Evolutionary conservation across 1,140 invertebrate genomes (phyloP).

Genomic region (Drosophila quadrilineata): DNA sequence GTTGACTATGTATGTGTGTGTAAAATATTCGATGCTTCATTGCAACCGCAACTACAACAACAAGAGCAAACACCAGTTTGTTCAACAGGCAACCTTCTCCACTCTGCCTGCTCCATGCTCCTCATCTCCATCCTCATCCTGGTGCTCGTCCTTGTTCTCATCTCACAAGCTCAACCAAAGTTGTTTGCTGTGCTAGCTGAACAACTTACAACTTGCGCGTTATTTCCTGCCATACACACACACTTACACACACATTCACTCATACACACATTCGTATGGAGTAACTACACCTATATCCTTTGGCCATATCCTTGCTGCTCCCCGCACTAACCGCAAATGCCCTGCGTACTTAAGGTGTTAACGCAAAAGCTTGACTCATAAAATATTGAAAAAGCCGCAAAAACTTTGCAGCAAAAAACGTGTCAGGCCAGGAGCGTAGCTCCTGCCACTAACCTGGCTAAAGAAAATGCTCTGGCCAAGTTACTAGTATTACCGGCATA

Average conservation of each 20-base stretch:
- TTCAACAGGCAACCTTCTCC: conserved; percentile 37
- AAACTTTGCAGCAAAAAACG: conserved; percentile 75
- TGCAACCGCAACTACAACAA: conserved; percentile 62
- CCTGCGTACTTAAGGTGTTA: conserved; percentile 78
- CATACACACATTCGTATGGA: not conserved
- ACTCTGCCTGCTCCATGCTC: conserved; percentile 18
- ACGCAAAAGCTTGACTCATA: conserved; percentile 80
- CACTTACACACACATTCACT: conserved; percentile 16
- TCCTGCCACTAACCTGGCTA: conserved; percentile 18
- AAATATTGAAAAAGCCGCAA: conserved; percentile 81
- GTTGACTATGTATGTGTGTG: conserved; percentile 48
- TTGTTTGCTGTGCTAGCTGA: conserved; percentile 70
- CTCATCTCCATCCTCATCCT: too few species aligned
- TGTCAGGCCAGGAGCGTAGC: conserved; percentile 16
- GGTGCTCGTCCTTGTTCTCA: not conserved
- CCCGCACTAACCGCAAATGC: conserved; percentile 53
- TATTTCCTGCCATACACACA: conserved; percentile 71
- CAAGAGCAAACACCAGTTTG: conserved; percentile 46
- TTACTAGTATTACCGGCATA: too few species aligned
- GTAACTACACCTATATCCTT: not conserved
- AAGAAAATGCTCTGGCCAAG: too few species aligned
- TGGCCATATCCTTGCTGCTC: not conserved
- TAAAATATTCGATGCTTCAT: conserved; percentile 75
- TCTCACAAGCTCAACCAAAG: not conserved
- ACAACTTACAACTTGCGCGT: conserved; percentile 78